phyloP scores from a whole-genome alignment of 2,113 vertebrate species.

The Syngnathus typhle region DNA sequence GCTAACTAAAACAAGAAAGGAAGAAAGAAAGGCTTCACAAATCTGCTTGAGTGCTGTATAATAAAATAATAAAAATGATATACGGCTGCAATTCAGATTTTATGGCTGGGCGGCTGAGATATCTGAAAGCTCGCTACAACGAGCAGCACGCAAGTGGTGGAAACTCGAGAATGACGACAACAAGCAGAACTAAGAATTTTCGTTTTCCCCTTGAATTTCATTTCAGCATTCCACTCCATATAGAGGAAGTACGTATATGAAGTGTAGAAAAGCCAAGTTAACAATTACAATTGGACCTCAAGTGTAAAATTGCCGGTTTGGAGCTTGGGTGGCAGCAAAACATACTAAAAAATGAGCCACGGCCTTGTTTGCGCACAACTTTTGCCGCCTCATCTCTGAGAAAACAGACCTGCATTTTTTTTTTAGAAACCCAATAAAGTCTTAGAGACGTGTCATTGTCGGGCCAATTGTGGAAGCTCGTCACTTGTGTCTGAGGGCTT shows the following conservation, averaged over 20 bases:
- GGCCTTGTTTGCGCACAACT: neutral
- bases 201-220: neutral
- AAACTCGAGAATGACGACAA: neutral
- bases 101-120: constrained; percentile 54
- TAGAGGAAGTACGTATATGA: neutral
- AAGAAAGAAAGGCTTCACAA: neutral
- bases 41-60: too few relatives aligned
- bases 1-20: neutral
- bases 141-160: neutral
- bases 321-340: constrained; percentile 11
- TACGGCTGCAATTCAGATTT: constrained; percentile 6
- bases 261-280: constrained; percentile 9
- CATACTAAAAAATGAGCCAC: constrained; percentile 26
- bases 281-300: constrained; percentile 36
- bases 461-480: neutral
- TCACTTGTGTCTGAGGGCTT: neutral
- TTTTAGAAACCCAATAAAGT: constrained; percentile 24
- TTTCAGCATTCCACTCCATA: neutral
- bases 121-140: constrained; percentile 53
- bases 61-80: neutral
- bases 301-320: constrained; percentile 36
- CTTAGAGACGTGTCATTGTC: neutral
- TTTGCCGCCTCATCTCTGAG: constrained; percentile 10
- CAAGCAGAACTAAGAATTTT: too few relatives aligned
- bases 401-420: constrained; percentile 9